These are phyloP conservation scores for Drosophila nikananu DNA, from an alignment of 1,140 invertebrate genomes.

Conservation along the genomic window DNA sequence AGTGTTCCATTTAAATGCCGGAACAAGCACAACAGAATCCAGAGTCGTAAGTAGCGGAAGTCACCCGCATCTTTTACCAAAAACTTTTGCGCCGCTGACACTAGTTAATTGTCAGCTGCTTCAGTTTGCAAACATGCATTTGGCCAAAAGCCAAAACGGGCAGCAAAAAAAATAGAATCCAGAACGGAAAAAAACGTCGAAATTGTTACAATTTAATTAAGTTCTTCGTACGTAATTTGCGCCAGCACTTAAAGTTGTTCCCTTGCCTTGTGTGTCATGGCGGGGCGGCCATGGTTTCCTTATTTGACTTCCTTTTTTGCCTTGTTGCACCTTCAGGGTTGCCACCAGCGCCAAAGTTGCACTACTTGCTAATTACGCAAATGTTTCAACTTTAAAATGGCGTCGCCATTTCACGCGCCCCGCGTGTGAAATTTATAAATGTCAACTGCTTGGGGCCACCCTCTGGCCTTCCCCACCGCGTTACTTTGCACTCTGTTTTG, in stretches of 20 bases:
- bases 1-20: constrained; percentile 4
- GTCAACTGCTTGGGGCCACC: constrained; percentile 39
- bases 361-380: constrained; percentile 71
- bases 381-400: constrained; percentile 78
- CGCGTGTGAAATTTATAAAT: constrained; percentile 68
- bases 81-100: constrained; percentile 61
- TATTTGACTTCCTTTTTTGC: neutral
- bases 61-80: constrained; percentile 50
- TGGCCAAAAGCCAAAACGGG: constrained; percentile 73
- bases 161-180: constrained; percentile 18
- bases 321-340: constrained; percentile 47
- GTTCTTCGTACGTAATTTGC: constrained; percentile 64
- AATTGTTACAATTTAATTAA: constrained; percentile 78
- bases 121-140: constrained; percentile 69
- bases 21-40: constrained; percentile 1
- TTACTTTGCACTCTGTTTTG: constrained; percentile 76
- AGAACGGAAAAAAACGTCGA: constrained; percentile 12
- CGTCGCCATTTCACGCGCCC: constrained; percentile 58
- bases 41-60: constrained; percentile 38
- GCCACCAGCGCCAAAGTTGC: constrained; percentile 20
- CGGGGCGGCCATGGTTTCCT: neutral
- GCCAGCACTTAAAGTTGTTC: constrained; percentile 61
- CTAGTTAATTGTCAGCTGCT: constrained; percentile 75
- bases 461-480: neutral
- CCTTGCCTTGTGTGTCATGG: constrained; percentile 4